Evolutionary conservation across 2,113 vertebrate species (phyloP).

Genomic region (Prinia subflava): DNA sequence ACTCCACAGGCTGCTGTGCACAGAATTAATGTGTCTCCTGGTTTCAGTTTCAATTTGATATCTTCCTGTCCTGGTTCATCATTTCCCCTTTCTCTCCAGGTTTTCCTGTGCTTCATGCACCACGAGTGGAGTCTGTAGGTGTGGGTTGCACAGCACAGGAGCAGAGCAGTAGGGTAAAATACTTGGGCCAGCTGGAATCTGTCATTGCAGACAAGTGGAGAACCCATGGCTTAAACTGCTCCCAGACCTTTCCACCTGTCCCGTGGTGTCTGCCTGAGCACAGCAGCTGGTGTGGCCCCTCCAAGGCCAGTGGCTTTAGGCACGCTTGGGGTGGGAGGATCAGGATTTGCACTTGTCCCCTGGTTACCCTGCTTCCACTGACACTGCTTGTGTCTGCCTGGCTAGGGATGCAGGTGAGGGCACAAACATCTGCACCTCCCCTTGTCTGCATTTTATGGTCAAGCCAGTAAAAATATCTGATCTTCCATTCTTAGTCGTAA

Average conservation of each 20-base stretch:
- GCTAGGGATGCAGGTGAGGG: background rate
- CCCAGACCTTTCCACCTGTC: background rate
- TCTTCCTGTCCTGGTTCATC: background rate
- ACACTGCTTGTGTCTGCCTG: background rate
- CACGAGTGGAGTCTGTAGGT: background rate
- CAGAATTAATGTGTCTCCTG: background rate
- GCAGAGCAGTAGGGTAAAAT: background rate
- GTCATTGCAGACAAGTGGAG: background rate
- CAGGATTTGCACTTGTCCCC: background rate
- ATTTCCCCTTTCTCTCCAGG: background rate
- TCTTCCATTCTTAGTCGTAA: background rate
- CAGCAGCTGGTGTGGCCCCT: accelerated
- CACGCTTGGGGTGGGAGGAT: no score
- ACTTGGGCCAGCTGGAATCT: background rate
- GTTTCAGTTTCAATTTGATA: background rate
- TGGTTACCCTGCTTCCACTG: background rate
- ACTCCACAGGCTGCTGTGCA: background rate
- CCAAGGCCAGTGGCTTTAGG: background rate
- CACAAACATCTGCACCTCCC: background rate
- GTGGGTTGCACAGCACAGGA: background rate
- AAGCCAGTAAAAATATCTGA: background rate
- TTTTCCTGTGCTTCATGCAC: background rate
- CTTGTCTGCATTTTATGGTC: background rate
- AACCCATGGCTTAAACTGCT: background rate
- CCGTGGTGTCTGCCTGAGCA: background rate